A percentile compares a stretch with the other conserved stretches of the same genome.
Evolutionary conservation across 23 tunicate genomes (phyloP).

Genomic region (Styela clava): DNA sequence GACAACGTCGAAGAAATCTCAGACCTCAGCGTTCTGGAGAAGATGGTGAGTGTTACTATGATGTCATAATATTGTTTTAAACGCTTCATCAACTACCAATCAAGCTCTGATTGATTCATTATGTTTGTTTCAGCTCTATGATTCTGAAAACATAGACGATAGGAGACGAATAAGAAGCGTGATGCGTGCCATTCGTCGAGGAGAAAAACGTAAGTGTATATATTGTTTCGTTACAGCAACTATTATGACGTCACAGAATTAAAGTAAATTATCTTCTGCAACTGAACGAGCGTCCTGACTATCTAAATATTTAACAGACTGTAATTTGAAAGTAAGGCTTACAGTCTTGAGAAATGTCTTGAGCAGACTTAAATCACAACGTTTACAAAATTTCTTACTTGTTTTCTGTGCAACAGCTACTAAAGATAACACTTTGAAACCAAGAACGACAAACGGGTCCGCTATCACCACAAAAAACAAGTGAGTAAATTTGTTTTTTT

Average conservation of each 20-base stretch:
- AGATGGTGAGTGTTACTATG: conserved; percentile 43
- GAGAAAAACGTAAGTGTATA: conserved; percentile 43
- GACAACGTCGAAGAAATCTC: conserved; percentile 54
- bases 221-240: not conserved
- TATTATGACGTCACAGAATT: not conserved
- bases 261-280: not conserved
- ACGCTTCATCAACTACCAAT: too few relatives aligned
- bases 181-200: conserved; percentile 52
- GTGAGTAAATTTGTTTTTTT: not conserved
- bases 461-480: conserved; percentile 4
- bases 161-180: conserved; percentile 64
- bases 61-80: too few relatives aligned
- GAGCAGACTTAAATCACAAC: too few relatives aligned
- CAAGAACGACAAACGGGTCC: conserved; percentile 11
- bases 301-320: too few relatives aligned
- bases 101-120: too few relatives aligned
- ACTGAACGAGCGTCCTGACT: too few relatives aligned
- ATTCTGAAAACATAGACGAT: conserved; percentile 60
- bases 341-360: too few relatives aligned
- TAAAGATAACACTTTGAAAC: not conserved
- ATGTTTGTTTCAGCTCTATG: conserved; percentile 67
- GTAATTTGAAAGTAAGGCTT: too few relatives aligned
- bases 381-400: too few relatives aligned
- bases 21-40: conserved; percentile 51
- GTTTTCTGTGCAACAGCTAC: not conserved